A percentile compares a stretch with the other conserved stretches of the same genome.
These are phyloP conservation scores for Psittacula echo DNA, from an alignment of 2,797 vertebrate species.

Conservation along the genomic window DNA sequence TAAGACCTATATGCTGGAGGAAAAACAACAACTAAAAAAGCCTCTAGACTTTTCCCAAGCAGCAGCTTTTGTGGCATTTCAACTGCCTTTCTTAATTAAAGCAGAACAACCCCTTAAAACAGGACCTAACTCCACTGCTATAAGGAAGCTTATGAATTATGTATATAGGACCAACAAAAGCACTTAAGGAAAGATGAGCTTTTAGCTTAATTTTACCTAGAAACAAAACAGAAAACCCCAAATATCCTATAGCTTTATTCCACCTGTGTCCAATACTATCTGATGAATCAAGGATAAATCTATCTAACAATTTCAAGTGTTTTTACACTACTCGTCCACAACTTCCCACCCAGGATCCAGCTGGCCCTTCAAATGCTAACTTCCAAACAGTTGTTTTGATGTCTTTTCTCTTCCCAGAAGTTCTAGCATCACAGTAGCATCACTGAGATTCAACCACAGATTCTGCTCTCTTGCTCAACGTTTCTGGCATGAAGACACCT, in stretches of 20 bases:
- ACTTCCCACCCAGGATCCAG: not conserved
- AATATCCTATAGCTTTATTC: not conserved
- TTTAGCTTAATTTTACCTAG: not conserved
- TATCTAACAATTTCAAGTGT: not conserved
- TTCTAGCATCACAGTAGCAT: not conserved
- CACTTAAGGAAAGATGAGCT: not conserved
- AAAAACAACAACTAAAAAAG: not conserved
- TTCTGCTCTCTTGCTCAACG: not conserved
- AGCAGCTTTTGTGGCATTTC: not conserved
- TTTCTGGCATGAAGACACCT: not conserved
- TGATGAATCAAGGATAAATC: not conserved
- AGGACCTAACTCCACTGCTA: not conserved
- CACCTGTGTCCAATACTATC: not conserved
- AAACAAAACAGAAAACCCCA: not conserved
- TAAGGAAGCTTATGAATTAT: not conserved
- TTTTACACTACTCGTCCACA: not conserved
- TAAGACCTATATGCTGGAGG: accelerated
- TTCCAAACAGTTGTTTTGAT: not conserved
- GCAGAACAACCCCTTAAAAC: not conserved
- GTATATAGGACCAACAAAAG: not conserved
- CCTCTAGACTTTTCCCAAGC: not conserved
- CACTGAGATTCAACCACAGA: not conserved
- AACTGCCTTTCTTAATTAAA: not conserved
- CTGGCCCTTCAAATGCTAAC: not conserved
- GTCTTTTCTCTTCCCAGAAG: not conserved